Evolutionary conservation across 2,113 vertebrate species (phyloP), one percentile per base, ranked within the genome.

Genomic region (Nansenia antarctica): DNA sequence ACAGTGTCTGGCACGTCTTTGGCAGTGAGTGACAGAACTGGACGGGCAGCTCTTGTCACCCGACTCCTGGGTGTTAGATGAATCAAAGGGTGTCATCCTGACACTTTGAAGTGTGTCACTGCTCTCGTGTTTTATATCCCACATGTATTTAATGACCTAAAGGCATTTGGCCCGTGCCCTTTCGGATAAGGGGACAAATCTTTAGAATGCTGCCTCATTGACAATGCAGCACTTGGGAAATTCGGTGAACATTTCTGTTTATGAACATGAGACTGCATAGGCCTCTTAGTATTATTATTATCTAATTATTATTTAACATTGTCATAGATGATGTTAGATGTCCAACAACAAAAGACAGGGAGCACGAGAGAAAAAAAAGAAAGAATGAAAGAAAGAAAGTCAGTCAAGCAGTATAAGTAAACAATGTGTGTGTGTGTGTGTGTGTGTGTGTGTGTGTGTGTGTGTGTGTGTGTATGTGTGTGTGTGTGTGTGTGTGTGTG

Each of bases 91-190:
- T 70, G 52, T 78, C 82, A 83, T 79, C 74, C 69, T 11, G 31
- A 83, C 69, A 70, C 85, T 86, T 84, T 88, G 84, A 86, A 83
- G 77, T 81, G 74, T 64, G 22, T 66, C 49, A 75, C 52, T 75
- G n/a, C 72, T 69, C 62, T 39, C 72, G 67, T 22, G 18, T n/a
- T 22, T 52, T 52, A 12, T 18, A 52, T 7, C 47, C 37, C 15
- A 9, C 15, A 9, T 15, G n/a, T n/a, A n/a, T n/a, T n/a, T 11
- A 76, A 26, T 27, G 49, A 84, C 79, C 79, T 69, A 79, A 82
- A 70, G 74, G 74, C 78, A 49, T 26, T 49, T 5, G n/a, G 20
- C n/a, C 6, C n/a, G n/a, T n/a, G 9, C 45, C 15, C n/a, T 49
- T 49, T 49, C 20, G n/a, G 45, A 20, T 49, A n/a, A n/a, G n/a